phyloP scores from a whole-genome alignment of 2,888 invertebrate genomes.

The Epinotia ramella region DNA sequence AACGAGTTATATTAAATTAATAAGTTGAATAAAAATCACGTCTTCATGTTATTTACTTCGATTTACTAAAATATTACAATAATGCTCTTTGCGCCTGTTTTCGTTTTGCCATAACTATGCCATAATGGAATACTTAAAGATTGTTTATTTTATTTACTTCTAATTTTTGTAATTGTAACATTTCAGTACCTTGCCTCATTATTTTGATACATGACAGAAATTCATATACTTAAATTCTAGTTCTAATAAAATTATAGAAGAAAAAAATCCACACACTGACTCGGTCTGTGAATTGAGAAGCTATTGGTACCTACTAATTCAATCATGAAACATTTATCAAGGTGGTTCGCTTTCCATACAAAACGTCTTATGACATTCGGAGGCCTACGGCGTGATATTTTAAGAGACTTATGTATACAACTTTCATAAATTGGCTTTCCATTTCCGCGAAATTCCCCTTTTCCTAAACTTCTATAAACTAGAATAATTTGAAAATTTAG shows the following conservation, averaged over 20 bases:
- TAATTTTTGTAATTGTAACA: neutral
- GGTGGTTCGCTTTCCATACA: too few species aligned
- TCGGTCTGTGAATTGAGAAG: slow-evolving; percentile 19
- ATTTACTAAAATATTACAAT: neutral
- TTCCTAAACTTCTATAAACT: too few species aligned
- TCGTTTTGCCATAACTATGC: neutral
- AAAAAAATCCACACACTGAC: slow-evolving; percentile 8
- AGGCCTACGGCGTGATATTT: too few species aligned
- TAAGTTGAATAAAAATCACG: too few species aligned
- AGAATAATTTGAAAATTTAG: too few species aligned
- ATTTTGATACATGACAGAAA: neutral
- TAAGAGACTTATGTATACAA: too few species aligned
- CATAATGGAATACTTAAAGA: neutral
- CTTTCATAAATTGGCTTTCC: too few species aligned
- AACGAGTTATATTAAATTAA: too few species aligned
- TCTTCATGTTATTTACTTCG: too few species aligned
- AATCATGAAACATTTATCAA: neutral
- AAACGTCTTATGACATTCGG: too few species aligned
- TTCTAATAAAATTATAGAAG: slow-evolving; percentile 10
- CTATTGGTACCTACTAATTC: neutral
- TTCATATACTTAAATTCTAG: slow-evolving; percentile 24
- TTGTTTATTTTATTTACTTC: neutral
- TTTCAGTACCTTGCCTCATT: neutral
- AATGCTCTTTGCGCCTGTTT: neutral
- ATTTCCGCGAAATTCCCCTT: too few species aligned